Base-by-base conservation (phyloP, 2,113 vertebrate genomes). In the Barnardius zonarius region DNA sequence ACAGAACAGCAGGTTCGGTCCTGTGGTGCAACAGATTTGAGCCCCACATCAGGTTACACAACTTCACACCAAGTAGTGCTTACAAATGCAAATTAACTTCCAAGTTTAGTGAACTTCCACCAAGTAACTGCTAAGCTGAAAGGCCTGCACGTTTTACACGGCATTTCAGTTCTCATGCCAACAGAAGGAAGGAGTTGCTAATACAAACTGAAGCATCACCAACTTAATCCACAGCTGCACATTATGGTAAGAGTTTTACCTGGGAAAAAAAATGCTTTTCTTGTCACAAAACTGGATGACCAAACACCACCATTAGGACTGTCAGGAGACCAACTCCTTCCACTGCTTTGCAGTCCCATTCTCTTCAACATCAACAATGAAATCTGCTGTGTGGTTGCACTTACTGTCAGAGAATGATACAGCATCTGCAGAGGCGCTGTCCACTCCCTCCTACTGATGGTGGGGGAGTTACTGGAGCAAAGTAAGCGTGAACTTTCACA, bases 401-500 rank as follows among this genome's bases (percentile, higher is more conserved):
- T 96, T 94, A 69, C 97, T 96, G 97, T 99, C 98, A 99, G 94
- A 99, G 99, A 93, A 99, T 98, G 84, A 98, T 98, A 54, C 99
- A 99, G 97, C 99, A 99, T 95, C 99, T 98, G 97, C 99, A 99
- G 91, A 99, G 98, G 87, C 98, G 98, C 92, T 98, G 99, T 54
- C 98, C 98, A 4, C 98, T 97, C 73, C 99, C 99, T 57, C 99
- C 98, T n/a, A 99, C 98, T 5, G 99, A 98, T 2, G 98, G 98
- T 10, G 99, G 98, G 7, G 99, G 99, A 9, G 99, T 99, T 55
- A 99, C 98, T 3, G 99, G 99, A 31, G 99, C 99, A 74, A 99
- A 99, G 97, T 99, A 99, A 94, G 99, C 99, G 3, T 99, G 99
- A 85, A 99, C 99, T 90, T 99, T 99, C 95, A 99, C 98, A 5